phyloP scores from a whole-genome alignment of 2,797 vertebrate genomes.

The Bradypodion pumilum region DNA sequence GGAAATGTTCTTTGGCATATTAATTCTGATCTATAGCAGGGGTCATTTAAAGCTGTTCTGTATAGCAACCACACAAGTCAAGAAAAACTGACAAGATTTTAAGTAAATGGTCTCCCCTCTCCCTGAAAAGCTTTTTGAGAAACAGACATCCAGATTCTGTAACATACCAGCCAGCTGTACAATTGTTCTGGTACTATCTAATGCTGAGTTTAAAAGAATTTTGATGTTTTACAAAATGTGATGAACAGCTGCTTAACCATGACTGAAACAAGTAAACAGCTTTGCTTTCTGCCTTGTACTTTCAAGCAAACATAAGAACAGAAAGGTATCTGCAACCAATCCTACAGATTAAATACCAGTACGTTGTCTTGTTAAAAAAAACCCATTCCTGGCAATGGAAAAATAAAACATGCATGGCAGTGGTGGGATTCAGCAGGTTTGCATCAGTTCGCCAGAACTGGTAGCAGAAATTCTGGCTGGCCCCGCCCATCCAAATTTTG shows the following conservation, averaged over 20 bases:
- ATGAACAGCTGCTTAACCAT: constrained; percentile 15
- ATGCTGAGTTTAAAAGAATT: background rate
- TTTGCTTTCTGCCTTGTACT: background rate
- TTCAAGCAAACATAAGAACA: background rate
- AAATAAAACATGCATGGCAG: background rate
- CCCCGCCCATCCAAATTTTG: no score
- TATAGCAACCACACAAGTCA: constrained; percentile 2
- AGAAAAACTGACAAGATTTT: constrained; percentile 18
- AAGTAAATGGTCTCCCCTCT: constrained; percentile 13
- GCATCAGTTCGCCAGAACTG: no score
- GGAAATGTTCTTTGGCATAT: background rate
- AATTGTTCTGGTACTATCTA: constrained; percentile 11
- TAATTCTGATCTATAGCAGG: constrained; percentile 24
- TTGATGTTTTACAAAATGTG: constrained; percentile 12
- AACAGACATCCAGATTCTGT: background rate
- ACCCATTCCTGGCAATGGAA: no score
- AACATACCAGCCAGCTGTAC: background rate
- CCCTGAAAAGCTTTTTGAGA: constrained; percentile 27
- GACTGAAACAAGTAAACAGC: background rate
- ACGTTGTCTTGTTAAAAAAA: background rate
- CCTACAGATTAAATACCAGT: background rate
- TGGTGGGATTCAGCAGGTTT: no score
- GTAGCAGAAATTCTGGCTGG: no score
- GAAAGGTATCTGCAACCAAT: background rate
- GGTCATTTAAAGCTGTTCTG: background rate